Evolutionary conservation across 1,140 invertebrate species (phyloP).

Genomic region (Philotrypesis tridentata): DNA sequence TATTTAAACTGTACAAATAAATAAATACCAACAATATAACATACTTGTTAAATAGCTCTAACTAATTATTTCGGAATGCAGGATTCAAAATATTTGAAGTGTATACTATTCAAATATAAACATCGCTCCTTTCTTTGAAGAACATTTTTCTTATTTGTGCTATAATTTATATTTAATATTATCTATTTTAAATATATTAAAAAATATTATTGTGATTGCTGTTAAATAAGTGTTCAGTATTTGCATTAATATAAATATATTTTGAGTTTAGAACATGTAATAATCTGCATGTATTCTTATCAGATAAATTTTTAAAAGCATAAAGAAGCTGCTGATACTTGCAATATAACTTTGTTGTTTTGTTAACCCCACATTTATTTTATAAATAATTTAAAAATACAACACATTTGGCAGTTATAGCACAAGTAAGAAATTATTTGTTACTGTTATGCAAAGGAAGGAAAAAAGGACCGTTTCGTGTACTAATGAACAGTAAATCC

Average conservation of each 20-base stretch:
- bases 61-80: conserved; percentile 42
- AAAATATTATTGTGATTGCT: not conserved
- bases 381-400: conserved; percentile 1
- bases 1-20: conserved; percentile 45
- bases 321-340: not conserved
- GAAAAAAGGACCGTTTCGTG: conserved; percentile 2
- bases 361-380: not conserved
- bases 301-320: not conserved
- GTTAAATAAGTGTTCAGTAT: not conserved
- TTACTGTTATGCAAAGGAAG: conserved; percentile 11
- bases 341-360: not conserved
- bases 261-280: not conserved
- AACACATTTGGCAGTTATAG: not conserved
- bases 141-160: conserved; percentile 5
- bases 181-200: not conserved
- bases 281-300: not conserved
- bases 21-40: conserved; percentile 39
- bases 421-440: not conserved
- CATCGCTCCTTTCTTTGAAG: conserved; percentile 23
- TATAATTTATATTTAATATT: not conserved
- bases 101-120: conserved; percentile 1
- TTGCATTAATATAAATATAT: not conserved
- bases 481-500: conserved; percentile 6
- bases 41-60: conserved; percentile 26
- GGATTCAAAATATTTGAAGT: conserved; percentile 33